Base-by-base conservation (phyloP, 2,888 invertebrate genomes). In the Marronus borbonicus region DNA sequence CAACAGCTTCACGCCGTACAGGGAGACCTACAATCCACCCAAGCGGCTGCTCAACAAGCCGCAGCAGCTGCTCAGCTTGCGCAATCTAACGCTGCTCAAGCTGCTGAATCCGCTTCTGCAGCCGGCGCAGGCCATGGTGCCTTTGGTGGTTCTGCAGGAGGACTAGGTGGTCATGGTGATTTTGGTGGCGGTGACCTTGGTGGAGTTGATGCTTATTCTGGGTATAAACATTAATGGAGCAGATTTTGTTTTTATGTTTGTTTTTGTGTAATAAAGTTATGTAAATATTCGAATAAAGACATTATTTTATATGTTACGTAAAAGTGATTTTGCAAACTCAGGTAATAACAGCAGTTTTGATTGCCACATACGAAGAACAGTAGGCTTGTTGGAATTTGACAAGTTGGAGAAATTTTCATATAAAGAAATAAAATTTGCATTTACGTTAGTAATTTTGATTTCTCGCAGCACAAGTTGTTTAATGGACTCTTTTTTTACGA, bases 11-110 rank as follows among this genome's bases (percentile, higher is more conserved):
- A 91, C 78, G 91, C 92, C 1, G 93, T 94, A 49, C 91, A 94
- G 49, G 89, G 94, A 78, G 95, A 95, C 87, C 95, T 94, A 85
- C 93, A 94, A 24, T 94, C 94, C 1, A 95, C 95, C 0, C 93
- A 93, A 84, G 88, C 92, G 0, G 94, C 95, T 3, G 93, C 95
- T 0, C 90, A 92, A 79, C 94, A 94, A 85, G 94, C 93, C 28
- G 91, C 91, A 89, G 90, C 92, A 72, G 91, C 93, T 0, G 95
- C 94, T 0, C 94, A 94, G 83, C 91, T 92, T 78, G 95, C 95
- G 0, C 94, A 94, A 82, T 93, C 93, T 39, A 94, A 94, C 86
- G 94, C 95, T 0, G 94, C 94, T 0, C 93, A 93, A 20, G 95
- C 94, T 0, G 94, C 66, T 14, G 75, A 75, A 52, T 65, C 75